These are phyloP conservation scores for Aporophyla lueneburgensis DNA, from an alignment of 2,888 invertebrate species.

Conservation along the genomic window DNA sequence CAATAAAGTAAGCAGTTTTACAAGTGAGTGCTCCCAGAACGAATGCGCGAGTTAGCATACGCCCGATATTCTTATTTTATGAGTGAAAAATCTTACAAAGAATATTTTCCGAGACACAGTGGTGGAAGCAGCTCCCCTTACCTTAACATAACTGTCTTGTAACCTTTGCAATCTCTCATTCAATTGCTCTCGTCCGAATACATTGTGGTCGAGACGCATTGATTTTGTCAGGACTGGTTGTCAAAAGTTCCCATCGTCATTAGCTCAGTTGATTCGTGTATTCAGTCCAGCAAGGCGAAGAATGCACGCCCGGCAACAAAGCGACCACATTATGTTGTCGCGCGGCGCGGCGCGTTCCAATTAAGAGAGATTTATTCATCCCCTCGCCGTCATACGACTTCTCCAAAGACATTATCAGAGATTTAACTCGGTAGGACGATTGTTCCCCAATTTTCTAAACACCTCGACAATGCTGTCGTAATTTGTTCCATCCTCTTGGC, in stretches of 20 bases:
- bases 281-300: conserved; percentile 78
- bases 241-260: conserved; percentile 83
- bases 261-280: conserved; percentile 82
- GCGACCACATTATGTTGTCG: conserved; percentile 87
- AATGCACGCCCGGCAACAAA: conserved; percentile 85
- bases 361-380: conserved; percentile 89
- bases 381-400: conserved; percentile 81
- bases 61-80: conserved; percentile 84
- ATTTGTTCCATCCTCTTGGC: conserved; percentile 86
- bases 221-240: conserved; percentile 75
- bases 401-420: conserved; percentile 87
- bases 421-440: conserved; percentile 87
- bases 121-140: conserved; percentile 52
- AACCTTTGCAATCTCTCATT: conserved; percentile 64
- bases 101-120: conserved; percentile 72
- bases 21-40: conserved; percentile 84
- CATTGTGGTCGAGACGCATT: conserved; percentile 67
- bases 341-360: conserved; percentile 84
- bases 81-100: conserved; percentile 78
- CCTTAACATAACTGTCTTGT: conserved; percentile 57
- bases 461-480: conserved; percentile 86
- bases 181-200: conserved; percentile 62
- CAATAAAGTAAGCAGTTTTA: conserved; percentile 87
- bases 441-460: conserved; percentile 89
- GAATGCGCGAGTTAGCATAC: conserved; percentile 82